Conservation (phyloP, 92 coral and sea anemone species). For the Paramuricea clavata region DNA sequence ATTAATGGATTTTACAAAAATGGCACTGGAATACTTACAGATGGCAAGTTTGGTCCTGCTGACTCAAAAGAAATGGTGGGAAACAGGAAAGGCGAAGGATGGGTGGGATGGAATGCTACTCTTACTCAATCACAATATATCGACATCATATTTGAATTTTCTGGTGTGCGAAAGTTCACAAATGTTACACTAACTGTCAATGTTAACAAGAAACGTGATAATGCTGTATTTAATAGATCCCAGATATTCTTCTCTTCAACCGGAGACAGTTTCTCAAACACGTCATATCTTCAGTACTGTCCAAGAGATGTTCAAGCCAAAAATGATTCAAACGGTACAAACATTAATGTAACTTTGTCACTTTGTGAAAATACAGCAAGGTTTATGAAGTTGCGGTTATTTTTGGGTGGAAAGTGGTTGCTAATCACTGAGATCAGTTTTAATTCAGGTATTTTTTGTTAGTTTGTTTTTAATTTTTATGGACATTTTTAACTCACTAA, state of each 20-base stretch:
- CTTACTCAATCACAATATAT: neutral
- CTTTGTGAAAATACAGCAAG: slow-evolving; percentile 78
- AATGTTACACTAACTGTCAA: slow-evolving; percentile 15
- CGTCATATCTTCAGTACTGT: slow-evolving; percentile 24
- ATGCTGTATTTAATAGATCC: slow-evolving; percentile 8
- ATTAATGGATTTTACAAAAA: neutral
- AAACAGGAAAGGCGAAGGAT: neutral
- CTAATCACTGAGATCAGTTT: slow-evolving; percentile 85
- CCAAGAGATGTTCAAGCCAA: neutral
- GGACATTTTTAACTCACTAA: neutral
- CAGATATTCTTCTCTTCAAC: slow-evolving; percentile 5
- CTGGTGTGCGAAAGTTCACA: slow-evolving; percentile 7
- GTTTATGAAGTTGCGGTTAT: slow-evolving; percentile 65
- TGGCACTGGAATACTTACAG: slow-evolving; percentile 41
- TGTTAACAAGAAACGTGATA: neutral
- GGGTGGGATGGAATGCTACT: slow-evolving; percentile 21
- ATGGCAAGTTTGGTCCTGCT: slow-evolving; percentile 34
- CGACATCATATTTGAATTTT: slow-evolving; percentile 34
- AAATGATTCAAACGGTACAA: neutral
- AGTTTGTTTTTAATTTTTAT: neutral
- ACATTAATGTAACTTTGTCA: slow-evolving; percentile 79
- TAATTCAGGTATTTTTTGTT: slow-evolving; percentile 68
- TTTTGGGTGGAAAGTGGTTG: slow-evolving; percentile 80
- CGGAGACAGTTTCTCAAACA: neutral
- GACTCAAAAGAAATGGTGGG: neutral